A percentile compares a stretch with the other conserved stretches of the same genome.
Conservation (phyloP, 1,140 invertebrate genomes). For the Atta texana region DNA sequence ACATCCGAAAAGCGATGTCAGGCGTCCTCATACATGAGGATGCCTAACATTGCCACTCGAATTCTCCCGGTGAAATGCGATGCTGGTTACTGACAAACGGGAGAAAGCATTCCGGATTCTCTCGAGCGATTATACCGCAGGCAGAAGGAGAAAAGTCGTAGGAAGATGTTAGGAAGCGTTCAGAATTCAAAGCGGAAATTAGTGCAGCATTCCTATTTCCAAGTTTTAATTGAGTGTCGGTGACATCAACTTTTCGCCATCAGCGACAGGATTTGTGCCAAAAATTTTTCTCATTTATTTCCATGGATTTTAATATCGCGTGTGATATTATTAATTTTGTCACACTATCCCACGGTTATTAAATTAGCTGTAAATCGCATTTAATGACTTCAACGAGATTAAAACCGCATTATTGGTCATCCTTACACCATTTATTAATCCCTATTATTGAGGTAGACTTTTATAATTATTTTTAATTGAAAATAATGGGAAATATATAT, state of each 20-base stretch:
- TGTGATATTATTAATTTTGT: slow-evolving; percentile 1
- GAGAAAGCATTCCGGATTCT: slow-evolving; percentile 28
- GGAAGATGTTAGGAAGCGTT: neutral
- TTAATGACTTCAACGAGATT: slow-evolving; percentile 33
- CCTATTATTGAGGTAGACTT: neutral
- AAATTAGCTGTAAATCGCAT: slow-evolving; percentile 6
- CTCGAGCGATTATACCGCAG: slow-evolving; percentile 10
- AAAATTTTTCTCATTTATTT: slow-evolving; percentile 34
- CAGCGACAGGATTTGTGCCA: neutral
- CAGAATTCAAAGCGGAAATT: slow-evolving; percentile 39
- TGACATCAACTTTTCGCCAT: slow-evolving; percentile 22
- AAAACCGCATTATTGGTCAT: neutral
- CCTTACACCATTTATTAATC: neutral
- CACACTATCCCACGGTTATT: neutral
- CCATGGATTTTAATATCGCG: neutral
- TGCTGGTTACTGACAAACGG: slow-evolving; percentile 3
- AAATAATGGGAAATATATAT: neutral
- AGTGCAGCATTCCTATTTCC: neutral
- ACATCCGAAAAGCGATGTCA: slow-evolving; percentile 27
- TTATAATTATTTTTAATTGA: slow-evolving; percentile 12
- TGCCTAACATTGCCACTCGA: slow-evolving; percentile 41
- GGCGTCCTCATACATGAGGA: neutral
- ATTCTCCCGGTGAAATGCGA: slow-evolving; percentile 25
- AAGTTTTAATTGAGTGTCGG: slow-evolving; percentile 48
- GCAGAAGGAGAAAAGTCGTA: neutral